Conservation (phyloP, 2,797 vertebrate species). For the Sebastes itinus region DNA sequence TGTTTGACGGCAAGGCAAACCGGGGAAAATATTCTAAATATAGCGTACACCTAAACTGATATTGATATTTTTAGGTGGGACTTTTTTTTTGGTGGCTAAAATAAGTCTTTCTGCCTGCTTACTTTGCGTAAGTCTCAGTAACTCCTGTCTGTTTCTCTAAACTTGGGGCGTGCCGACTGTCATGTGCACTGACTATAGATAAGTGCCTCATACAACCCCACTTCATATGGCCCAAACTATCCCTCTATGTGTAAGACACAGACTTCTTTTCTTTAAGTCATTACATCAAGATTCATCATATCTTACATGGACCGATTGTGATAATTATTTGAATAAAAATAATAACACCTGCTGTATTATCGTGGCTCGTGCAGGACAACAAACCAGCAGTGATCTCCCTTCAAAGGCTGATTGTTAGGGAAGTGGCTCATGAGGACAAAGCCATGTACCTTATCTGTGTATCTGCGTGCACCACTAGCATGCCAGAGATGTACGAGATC, state of each 20-base stretch:
- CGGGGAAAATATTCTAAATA: too few species aligned
- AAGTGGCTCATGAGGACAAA: conserved; percentile 91
- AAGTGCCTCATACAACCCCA: too few species aligned
- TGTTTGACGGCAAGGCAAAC: too few species aligned
- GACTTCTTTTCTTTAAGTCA: background rate
- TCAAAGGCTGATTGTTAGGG: conserved; percentile 91
- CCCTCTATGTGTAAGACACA: background rate
- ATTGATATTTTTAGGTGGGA: too few species aligned
- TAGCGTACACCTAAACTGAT: too few species aligned
- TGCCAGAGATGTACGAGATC: conserved; percentile 94
- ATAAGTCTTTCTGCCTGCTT: too few species aligned
- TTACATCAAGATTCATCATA: background rate
- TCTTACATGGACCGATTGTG: background rate
- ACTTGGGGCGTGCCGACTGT: too few species aligned
- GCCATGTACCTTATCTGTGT: conserved; percentile 92
- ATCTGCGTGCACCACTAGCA: conserved; percentile 71
- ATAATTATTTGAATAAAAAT: background rate
- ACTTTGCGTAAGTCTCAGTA: too few species aligned
- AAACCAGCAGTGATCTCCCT: conserved; percentile 90
- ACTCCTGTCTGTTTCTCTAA: too few species aligned
- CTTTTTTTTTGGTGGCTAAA: too few species aligned
- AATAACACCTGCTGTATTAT: background rate
- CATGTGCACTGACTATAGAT: too few species aligned
- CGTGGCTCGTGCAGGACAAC: conserved; percentile 82
- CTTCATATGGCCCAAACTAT: too few species aligned